Percentiles rank a stretch among this genome's conserved stretches.
phyloP scores from a whole-genome alignment of 2,888 invertebrate species.

The Nycteola revayana region DNA sequence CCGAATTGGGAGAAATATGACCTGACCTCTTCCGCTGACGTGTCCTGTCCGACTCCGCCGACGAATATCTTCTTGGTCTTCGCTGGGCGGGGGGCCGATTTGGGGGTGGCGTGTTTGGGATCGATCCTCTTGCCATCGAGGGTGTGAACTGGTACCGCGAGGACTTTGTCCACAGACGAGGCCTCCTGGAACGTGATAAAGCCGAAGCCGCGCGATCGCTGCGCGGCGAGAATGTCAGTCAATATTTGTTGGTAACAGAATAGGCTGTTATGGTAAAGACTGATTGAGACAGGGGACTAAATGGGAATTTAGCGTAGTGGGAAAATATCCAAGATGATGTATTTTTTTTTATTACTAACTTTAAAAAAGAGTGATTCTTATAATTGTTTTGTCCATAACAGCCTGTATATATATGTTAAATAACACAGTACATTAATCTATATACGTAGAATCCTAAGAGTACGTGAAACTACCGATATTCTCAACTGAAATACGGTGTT shows the following conservation, averaged over 20 bases:
- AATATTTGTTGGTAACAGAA: conserved; percentile 3
- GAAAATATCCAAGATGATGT: no score
- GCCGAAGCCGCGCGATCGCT: conserved; percentile 97
- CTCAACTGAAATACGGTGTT: background rate
- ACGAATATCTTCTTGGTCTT: conserved; percentile 96
- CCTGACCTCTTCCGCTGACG: conserved; percentile 94
- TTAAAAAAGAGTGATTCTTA: no score
- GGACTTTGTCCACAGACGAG: conserved; percentile 93
- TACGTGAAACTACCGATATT: background rate
- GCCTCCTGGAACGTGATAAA: conserved; percentile 97
- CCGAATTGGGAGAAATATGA: conserved; percentile 95
- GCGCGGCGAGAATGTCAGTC: conserved; percentile 67
- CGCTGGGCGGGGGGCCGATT: conserved; percentile 93
- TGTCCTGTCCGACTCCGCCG: conserved; percentile 95
- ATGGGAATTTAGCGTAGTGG: no score
- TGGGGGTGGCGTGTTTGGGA: conserved; percentile 96
- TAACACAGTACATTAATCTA: background rate
- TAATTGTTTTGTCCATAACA: background rate
- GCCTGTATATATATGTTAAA: background rate
- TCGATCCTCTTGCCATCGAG: conserved; percentile 97
- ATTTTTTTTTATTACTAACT: no score
- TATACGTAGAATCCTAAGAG: background rate
- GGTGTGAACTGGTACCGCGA: conserved; percentile 94
- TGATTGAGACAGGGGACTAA: background rate
- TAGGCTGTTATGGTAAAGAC: conserved; percentile 8